A percentile compares a stretch with the other conserved stretches of the same genome.
phyloP scores from a whole-genome alignment of 2,113 vertebrate species.

The Recurvirostra avosetta region DNA sequence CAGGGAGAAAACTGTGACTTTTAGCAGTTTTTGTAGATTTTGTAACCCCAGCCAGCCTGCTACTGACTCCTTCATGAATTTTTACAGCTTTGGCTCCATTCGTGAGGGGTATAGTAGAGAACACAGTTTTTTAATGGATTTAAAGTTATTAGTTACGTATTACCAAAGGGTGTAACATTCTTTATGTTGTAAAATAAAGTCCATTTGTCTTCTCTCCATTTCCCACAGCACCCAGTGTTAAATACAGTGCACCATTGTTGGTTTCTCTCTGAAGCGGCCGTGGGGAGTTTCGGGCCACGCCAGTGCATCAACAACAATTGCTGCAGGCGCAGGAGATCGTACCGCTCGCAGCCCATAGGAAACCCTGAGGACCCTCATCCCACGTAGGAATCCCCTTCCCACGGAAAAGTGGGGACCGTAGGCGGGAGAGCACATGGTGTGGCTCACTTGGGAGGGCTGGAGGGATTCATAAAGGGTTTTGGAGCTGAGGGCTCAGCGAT shows the following conservation, averaged over 20 bases:
- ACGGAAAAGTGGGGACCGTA: not conserved
- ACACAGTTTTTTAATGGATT: constrained; percentile 10
- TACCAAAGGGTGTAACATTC: constrained; percentile 43
- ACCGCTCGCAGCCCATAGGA: not conserved
- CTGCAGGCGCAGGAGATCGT: fast-evolving
- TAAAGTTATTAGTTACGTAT: constrained; percentile 55
- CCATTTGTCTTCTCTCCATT: constrained; percentile 24
- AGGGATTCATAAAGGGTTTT: not conserved
- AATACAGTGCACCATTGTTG: constrained; percentile 11
- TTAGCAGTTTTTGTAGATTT: constrained; percentile 32
- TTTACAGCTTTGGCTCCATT: constrained; percentile 53
- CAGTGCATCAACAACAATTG: not conserved
- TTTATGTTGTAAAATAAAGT: constrained; percentile 36
- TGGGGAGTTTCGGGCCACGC: not conserved
- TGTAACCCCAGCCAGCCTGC: constrained; percentile 51
- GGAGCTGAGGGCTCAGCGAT: not conserved
- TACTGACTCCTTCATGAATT: constrained; percentile 54
- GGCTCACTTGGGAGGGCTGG: not conserved
- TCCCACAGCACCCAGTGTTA: constrained; percentile 1
- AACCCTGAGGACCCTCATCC: not conserved
- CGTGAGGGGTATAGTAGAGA: not conserved
- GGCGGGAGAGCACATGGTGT: not conserved
- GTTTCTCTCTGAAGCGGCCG: not conserved
- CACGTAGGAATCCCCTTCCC: not conserved
- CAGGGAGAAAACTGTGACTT: constrained; percentile 43